Evolutionary conservation across 2,797 vertebrate species (phyloP).

Genomic region (Eupleurogrammus muticus): DNA sequence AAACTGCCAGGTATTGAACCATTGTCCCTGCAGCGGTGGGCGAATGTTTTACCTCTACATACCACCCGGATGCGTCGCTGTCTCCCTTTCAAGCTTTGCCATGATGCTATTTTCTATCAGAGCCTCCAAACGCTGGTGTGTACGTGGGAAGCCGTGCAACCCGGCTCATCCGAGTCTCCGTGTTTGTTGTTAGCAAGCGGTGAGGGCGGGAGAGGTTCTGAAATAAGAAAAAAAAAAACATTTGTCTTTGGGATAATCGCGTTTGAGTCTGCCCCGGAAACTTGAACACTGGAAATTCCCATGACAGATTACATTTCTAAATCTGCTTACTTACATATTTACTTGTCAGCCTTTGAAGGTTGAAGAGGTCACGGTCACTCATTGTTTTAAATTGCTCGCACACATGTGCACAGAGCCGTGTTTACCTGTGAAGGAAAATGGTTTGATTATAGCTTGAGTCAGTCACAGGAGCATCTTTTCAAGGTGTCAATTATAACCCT

Average conservation of each 20-base stretch:
- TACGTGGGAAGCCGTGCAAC: slow-evolving; percentile 26
- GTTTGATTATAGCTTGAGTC: slow-evolving; percentile 56
- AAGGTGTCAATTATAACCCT: slow-evolving; percentile 58
- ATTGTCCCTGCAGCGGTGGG: slow-evolving; percentile 29
- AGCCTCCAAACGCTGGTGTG: slow-evolving; percentile 32
- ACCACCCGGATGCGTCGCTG: slow-evolving; percentile 12
- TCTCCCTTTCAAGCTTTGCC: slow-evolving; percentile 49
- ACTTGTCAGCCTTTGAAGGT: slow-evolving; percentile 54
- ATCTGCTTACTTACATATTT: slow-evolving; percentile 62
- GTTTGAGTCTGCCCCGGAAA: slow-evolving; percentile 58
- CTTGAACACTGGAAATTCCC: slow-evolving; percentile 56
- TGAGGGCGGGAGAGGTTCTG: slow-evolving; percentile 27
- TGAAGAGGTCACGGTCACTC: slow-evolving; percentile 38
- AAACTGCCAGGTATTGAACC: slow-evolving; percentile 26
- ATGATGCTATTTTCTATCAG: slow-evolving; percentile 47
- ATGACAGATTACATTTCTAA: slow-evolving; percentile 49
- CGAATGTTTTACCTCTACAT: slow-evolving; percentile 22
- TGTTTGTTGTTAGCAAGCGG: slow-evolving; percentile 59
- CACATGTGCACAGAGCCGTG: slow-evolving; percentile 42
- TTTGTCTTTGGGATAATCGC: slow-evolving; percentile 69
- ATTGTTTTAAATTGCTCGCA: slow-evolving; percentile 48
- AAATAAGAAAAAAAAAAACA: slow-evolving; percentile 43
- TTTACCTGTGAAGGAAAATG: slow-evolving; percentile 47
- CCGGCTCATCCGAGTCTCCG: slow-evolving; percentile 18
- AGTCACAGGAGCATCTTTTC: slow-evolving; percentile 44